phyloP scores from a whole-genome alignment of 2,888 invertebrate genomes.

The Mystacides longicornis region DNA sequence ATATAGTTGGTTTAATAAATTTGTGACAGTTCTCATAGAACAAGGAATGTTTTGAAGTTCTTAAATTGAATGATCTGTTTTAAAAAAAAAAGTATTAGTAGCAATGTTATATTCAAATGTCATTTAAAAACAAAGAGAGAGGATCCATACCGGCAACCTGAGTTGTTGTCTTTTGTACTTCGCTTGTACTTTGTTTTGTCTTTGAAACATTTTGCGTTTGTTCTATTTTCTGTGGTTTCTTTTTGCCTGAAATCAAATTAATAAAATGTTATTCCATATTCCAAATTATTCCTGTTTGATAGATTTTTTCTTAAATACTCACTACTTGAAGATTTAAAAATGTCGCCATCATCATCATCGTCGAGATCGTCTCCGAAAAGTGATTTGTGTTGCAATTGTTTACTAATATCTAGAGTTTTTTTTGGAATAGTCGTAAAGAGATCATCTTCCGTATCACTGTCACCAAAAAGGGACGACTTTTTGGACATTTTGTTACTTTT shows the following conservation, averaged over 20 bases:
- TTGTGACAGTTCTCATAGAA: neutral
- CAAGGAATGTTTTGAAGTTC: neutral
- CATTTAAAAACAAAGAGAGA: slow-evolving; percentile 10
- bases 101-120: neutral
- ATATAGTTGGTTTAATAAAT: neutral
- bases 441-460: slow-evolving; percentile 15
- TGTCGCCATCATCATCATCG: slow-evolving; percentile 12
- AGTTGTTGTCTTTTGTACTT: slow-evolving; percentile 9
- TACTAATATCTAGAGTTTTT: slow-evolving; percentile 2
- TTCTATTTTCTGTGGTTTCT: no score
- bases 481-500: neutral
- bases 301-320: no score
- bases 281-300: neutral
- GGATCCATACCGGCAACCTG: slow-evolving; percentile 18
- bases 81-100: neutral
- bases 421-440: slow-evolving; percentile 11
- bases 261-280: neutral
- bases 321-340: slow-evolving; percentile 12
- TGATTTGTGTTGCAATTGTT: slow-evolving; percentile 2
- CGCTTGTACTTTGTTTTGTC: neutral
- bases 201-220: neutral
- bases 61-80: neutral
- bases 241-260: neutral
- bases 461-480: slow-evolving; percentile 13
- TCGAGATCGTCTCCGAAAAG: slow-evolving; percentile 14